Base-by-base conservation (phyloP, 2,888 invertebrate genomes). In the Ethmia dodecea region DNA sequence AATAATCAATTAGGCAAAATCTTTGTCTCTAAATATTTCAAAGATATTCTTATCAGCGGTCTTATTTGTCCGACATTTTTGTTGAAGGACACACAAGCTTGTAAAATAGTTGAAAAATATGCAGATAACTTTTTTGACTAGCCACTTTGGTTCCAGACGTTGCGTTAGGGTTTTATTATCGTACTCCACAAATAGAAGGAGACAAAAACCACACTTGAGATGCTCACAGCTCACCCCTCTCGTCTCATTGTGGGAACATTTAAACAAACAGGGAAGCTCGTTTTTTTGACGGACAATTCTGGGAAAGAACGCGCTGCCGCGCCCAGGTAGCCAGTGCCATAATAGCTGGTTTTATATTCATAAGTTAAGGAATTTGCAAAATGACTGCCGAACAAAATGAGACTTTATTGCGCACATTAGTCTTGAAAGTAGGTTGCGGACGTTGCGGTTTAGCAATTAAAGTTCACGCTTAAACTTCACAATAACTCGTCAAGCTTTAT, bases 161-260 rank as follows among this genome's bases (percentile, higher is more conserved):
- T 71, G 60, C 65, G 52, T 63, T 64, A 60, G 52, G 57, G 57
- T 71, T 77, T 76, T 79, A 71, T 75, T 72, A 77, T 68, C 66
- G 60, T 56, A 68, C 73, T 74, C 67, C 58, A 77, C 70, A 75
- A 79, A 77, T 77, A 76, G 72, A 64, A 62, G 52, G 55, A 66
- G 68, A 78, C 69, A 84, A 84, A 84, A 83, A 81, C 69, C 57
- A 64, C 77, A 78, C 84, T 83, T 72, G 73, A 84, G 68, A 74
- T 65, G n/a, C n/a, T n/a, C n/a, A n/a, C n/a, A n/a, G 58, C 45
- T 60, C 65, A 75, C 78, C 78, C 73, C 71, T 74, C 73, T 72
- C 68, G 62, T 49, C 59, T 60, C 60, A 69, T 75, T 86, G 79
- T 84, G 84, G 80, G 84, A 81, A 83, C 69, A 60, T 58, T 61